These are phyloP conservation scores for Zoanthus sociatus DNA, from an alignment of 92 coral and sea anemone species.

Conservation along the genomic window DNA sequence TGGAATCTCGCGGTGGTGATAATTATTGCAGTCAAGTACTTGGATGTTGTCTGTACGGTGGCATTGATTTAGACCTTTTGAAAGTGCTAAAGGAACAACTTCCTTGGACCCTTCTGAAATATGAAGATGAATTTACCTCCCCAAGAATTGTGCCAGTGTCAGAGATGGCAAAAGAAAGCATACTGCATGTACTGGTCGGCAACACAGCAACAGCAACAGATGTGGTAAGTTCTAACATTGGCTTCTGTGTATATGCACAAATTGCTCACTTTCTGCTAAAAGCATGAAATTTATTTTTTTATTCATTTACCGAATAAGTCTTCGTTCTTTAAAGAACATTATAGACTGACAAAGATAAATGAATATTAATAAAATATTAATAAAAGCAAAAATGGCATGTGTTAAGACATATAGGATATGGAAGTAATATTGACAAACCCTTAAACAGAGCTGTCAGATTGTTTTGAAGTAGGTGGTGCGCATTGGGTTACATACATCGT, in stretches of 20 bases:
- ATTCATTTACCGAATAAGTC: background rate
- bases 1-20: constrained; percentile 1
- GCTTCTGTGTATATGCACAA: background rate
- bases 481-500: background rate
- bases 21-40: background rate
- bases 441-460: background rate
- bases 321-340: constrained; percentile 2
- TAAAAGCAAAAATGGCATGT: constrained; percentile 3
- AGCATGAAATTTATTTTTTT: constrained; percentile 1
- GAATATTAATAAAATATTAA: background rate
- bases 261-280: constrained; percentile 4
- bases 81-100: background rate
- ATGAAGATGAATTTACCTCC: background rate
- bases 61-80: background rate
- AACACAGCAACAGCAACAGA: constrained; percentile 6
- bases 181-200: constrained; percentile 3
- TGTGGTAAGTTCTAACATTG: constrained; percentile 4
- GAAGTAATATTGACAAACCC: constrained; percentile 4
- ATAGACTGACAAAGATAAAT: constrained; percentile 2
- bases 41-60: background rate
- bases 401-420: constrained; percentile 1
- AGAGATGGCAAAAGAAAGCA: background rate
- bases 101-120: constrained; percentile 6
- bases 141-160: background rate
- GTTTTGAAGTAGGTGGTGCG: background rate